Evolutionary conservation across 2,797 vertebrate species (phyloP), one percentile per base, ranked within the genome.

Genomic region (Falco concolor): DNA sequence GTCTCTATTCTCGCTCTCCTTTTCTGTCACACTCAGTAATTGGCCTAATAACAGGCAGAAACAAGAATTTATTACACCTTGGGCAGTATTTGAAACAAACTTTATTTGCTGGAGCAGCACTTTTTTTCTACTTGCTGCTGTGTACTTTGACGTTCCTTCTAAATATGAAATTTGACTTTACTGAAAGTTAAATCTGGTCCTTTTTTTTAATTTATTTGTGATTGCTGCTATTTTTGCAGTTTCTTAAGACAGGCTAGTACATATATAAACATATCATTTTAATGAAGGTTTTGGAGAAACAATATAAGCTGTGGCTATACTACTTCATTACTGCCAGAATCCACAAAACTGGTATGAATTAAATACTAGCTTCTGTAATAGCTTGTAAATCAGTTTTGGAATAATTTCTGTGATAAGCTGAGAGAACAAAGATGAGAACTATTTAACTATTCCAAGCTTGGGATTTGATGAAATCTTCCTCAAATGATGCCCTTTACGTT

Each of bases 21-120:
- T 95, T 84, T 64, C 96, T 94, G 95, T 95, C 96, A 97, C 73
- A 42, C 75, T 83, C 91, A 18, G 89, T 97, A 98, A 98, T 93
- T 97, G 98, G 97, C 95, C 97, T 98, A 96, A 97, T 97, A 97
- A 98, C 97, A 98, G 96, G 96, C 94, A 97, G 96, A 97, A 97
- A 96, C 83, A 89, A 97, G 96, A 97, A 98, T 97, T 96, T 97
- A 98, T 97, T 97, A 97, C 90, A 97, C 97, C 96, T 96, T 94
- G 93, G 97, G 97, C 84, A 87, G 95, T 97, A 97, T 94, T 98
- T 97, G 97, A 97, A 98, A 97, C 96, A 96, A 98, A 98, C 96
- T 97, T 98, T 97, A 97, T 98, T 98, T 97, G 97, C 97, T 97
- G 88, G 92, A 97, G 95, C 97, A 97, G 97, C 98, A 97, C 86